Base-by-base conservation (phyloP, 2,888 invertebrate genomes). In the Nomada ferruginata region DNA sequence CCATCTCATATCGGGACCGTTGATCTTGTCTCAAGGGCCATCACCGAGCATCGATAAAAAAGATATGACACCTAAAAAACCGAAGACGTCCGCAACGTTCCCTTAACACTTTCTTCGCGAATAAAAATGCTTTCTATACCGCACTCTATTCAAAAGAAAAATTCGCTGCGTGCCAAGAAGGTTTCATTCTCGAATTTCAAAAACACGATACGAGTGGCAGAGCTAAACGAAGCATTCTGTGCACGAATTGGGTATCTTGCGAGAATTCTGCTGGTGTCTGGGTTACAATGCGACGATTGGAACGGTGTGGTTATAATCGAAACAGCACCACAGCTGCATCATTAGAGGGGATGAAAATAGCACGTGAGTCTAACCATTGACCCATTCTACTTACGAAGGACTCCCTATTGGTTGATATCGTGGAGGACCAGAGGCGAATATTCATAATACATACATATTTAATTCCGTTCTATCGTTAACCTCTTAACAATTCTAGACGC, bases 341-440 rank as follows among this genome's bases (percentile, higher is more conserved):
- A 68, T 74, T 72, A 71, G 68, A 63, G 59, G 57, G 50, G 71
- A 60, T 68, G 81, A 71, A 72, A 83, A 71, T 71, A 72, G 29
- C 63, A 47, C 47, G 59, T 44, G 61, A 47, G 74, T 52, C 71
- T 71, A 65, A 72, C 59, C 82, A 66, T 55, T 80, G 80, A 76
- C 82, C 78, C n/a, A 53, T 63, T 52, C 74, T 60, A 64, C 74
- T 83, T 77, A 55, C 74, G 29, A 55, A 42, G 36, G 47, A 11
- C 61, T 60, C 65, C 26, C 23, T n/a, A 13, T 23, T 52, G 50
- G 15, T 20, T 26, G 50, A 74, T 50, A n/a, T 47, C 23, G 26
- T 26, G 26, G 10, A 60, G 29, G 23, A 5, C 36, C 69, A 73
- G 47, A 42, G 57, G 59, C 57, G 50, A 66, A 64, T 20, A n/a